A percentile compares a stretch with the other conserved stretches of the same genome.
These are phyloP conservation scores for Sarcophaga bullata DNA, from an alignment of 1,140 invertebrate species.

Conservation along the genomic window DNA sequence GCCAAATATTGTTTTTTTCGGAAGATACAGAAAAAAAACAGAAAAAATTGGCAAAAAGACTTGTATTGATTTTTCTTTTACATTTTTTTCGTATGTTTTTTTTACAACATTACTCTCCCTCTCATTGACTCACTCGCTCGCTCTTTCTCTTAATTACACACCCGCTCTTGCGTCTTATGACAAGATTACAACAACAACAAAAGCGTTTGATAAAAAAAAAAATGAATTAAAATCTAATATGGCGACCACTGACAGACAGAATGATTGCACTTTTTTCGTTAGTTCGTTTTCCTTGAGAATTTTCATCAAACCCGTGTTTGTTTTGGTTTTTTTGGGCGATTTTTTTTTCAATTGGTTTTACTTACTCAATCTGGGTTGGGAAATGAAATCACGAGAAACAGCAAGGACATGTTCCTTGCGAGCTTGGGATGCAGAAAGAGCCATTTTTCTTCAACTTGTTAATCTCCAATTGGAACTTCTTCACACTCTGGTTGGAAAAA, in stretches of 20 bases:
- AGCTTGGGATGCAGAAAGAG: constrained; percentile 67
- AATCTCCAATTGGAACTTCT: constrained; percentile 41
- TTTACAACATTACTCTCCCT: neutral
- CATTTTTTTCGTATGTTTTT: neutral
- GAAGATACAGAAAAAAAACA: constrained; percentile 22
- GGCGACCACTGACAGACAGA: constrained; percentile 18
- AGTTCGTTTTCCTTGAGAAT: constrained; percentile 20
- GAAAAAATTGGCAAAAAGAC: neutral
- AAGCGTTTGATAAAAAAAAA: constrained; percentile 4
- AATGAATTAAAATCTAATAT: constrained; percentile 21
- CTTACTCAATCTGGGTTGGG: constrained; percentile 97
- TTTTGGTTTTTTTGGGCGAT: neutral
- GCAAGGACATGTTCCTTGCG: constrained; percentile 86
- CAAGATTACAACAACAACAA: neutral
- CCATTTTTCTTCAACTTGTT: constrained; percentile 43
- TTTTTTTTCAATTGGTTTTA: constrained; percentile 58
- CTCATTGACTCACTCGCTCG: neutral
- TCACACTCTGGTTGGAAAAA: constrained; percentile 42
- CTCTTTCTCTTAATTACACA: neutral
- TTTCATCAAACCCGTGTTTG: neutral
- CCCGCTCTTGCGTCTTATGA: constrained; percentile 8
- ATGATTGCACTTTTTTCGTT: constrained; percentile 25
- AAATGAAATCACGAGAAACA: constrained; percentile 95
- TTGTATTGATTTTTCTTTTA: constrained; percentile 33
- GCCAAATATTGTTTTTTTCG: no score